A percentile compares a stretch with the other conserved stretches of the same genome.
These are phyloP conservation scores for Epirrita christyi DNA, from an alignment of 2,888 invertebrate species.

Conservation along the genomic window DNA sequence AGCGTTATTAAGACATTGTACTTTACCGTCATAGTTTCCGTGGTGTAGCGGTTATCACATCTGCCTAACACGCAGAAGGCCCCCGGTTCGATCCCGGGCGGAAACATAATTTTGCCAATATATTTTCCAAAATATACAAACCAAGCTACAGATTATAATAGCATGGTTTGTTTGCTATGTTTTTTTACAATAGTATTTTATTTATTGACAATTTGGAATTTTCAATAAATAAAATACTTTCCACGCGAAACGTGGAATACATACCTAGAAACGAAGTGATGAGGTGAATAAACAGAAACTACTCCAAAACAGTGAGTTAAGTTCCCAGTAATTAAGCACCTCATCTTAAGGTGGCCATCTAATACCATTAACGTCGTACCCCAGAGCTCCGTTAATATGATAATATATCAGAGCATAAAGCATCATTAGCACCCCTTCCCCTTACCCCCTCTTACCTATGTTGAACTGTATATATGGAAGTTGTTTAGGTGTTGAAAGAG, in stretches of 20 bases:
- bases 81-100: slow-evolving; percentile 96
- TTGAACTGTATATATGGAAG: slow-evolving; percentile 8
- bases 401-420: slow-evolving; percentile 69
- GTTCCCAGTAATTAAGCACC: slow-evolving; percentile 28
- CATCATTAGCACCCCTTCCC: slow-evolving; percentile 60
- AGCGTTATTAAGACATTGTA: background rate
- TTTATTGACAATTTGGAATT: background rate
- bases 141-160: too few relatives aligned
- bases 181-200: too few relatives aligned
- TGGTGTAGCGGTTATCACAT: slow-evolving; percentile 96
- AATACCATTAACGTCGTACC: slow-evolving; percentile 35
- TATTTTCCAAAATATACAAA: background rate
- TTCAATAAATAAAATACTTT: too few relatives aligned
- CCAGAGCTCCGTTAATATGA: slow-evolving; percentile 50
- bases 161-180: too few relatives aligned
- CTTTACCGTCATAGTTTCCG: slow-evolving; percentile 84
- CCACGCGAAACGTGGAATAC: too few relatives aligned
- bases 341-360: slow-evolving; percentile 37
- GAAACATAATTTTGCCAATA: slow-evolving; percentile 81
- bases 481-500: background rate
- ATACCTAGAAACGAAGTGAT: background rate
- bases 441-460: slow-evolving; percentile 18
- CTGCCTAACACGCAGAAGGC: slow-evolving; percentile 96
- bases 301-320: slow-evolving; percentile 52
- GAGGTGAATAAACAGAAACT: slow-evolving; percentile 31